Conservation (phyloP, 1,140 invertebrate species). For the Aphelenchoides avenae region DNA sequence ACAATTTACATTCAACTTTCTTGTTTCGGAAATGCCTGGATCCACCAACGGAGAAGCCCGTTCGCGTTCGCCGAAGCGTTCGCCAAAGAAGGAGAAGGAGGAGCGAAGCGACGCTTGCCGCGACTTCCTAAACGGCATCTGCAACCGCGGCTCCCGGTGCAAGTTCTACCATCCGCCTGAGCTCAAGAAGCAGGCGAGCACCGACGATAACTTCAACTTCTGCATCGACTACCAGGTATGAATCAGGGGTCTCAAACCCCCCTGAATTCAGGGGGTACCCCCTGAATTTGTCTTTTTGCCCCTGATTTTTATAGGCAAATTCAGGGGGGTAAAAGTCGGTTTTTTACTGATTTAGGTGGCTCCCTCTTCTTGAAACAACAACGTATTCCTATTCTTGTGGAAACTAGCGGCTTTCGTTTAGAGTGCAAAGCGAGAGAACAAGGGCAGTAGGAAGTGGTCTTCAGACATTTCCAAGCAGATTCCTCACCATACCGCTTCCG, state of each 20-base stretch:
- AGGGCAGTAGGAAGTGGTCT: too few species aligned
- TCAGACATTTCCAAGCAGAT: too few species aligned
- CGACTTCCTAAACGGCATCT: conserved; percentile 68
- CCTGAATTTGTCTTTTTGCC: too few species aligned
- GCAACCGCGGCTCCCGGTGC: conserved; percentile 73
- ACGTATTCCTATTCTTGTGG: background rate
- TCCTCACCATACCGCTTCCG: too few species aligned
- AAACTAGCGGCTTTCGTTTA: background rate
- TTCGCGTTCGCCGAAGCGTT: too few species aligned
- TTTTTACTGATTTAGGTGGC: background rate
- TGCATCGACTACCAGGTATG: conserved; percentile 55
- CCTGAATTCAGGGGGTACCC: conserved; percentile 1
- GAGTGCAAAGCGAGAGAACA: too few species aligned
- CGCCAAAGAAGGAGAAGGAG: too few species aligned
- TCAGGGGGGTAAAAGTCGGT: too few species aligned
- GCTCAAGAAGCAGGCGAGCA: conserved; percentile 46
- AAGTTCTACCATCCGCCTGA: conserved; percentile 70
- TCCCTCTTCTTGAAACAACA: background rate
- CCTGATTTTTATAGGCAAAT: too few species aligned
- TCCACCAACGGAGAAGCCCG: too few species aligned
- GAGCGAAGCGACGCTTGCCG: conserved; percentile 62
- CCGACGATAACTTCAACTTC: conserved; percentile 50
- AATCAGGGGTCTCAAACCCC: conserved; percentile 19
- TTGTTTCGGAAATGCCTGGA: too few species aligned
- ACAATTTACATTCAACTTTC: too few species aligned